Conservation (phyloP, 2,797 vertebrate species). For the Anguilla obscura region DNA sequence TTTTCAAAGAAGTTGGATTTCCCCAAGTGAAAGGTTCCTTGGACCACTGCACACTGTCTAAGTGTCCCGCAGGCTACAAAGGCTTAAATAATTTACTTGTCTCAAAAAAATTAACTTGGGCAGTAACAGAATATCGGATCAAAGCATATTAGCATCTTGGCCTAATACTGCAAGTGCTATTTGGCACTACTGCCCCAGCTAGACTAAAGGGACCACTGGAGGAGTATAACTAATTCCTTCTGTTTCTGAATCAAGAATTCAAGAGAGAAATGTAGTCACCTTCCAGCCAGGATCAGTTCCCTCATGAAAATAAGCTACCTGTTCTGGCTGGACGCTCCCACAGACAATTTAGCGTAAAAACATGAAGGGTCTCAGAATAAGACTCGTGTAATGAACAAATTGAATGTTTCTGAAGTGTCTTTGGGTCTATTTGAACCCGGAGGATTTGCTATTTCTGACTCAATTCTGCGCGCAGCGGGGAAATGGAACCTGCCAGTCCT, state of each 20-base stretch:
- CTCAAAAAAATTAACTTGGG: neutral
- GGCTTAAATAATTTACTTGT: neutral
- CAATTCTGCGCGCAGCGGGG: neutral
- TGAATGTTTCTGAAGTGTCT: neutral
- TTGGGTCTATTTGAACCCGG: neutral
- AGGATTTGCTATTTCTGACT: neutral
- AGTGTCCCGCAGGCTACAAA: neutral
- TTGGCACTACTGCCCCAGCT: neutral
- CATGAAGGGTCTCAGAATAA: neutral
- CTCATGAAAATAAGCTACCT: neutral
- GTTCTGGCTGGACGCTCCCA: neutral
- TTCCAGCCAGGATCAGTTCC: neutral
- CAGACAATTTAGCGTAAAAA: neutral
- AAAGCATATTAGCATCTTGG: neutral
- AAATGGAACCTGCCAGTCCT: neutral
- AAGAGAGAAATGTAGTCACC: neutral
- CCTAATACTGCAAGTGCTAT: neutral
- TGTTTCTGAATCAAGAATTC: neutral
- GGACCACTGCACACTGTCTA: neutral
- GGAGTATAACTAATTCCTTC: neutral
- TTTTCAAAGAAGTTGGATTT: neutral
- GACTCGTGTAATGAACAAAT: conserved; percentile 4
- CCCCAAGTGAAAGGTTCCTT: neutral
- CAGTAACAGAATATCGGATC: neutral
- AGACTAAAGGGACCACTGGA: neutral